Evolutionary conservation across 2,113 vertebrate species (phyloP), one percentile per base, ranked within the genome.

Genomic region (Sinocyclocheilus anshuiensis): DNA sequence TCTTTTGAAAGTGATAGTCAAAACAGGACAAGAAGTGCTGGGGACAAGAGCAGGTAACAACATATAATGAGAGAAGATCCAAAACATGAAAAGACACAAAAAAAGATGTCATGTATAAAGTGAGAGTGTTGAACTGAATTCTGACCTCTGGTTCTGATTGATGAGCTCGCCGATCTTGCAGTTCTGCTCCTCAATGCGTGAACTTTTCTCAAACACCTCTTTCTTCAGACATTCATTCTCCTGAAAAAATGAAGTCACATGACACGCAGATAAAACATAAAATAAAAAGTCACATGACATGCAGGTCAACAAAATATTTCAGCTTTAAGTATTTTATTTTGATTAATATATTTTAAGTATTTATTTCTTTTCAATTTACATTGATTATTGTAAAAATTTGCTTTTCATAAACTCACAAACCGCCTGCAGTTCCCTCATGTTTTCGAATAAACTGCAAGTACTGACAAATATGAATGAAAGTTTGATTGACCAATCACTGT

Each of bases 211-310:
- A 93, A 98, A 97, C 6, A 98, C 92, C 88, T 99, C 98, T 71
- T 98, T 98, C 92, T 99, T 99, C 84, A 99, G 93, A 77, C 96
- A 96, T 91, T 99, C 98, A 7, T 99, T 99, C 92, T 99, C 98
- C 98, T 99, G 90, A 76, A 33, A 36, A 18, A 36, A 77, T 74
- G 36, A 18, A 55, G 53, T 18, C 53, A 6, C 15, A 18, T 53
- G 50, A 53, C 50, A 48, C 12, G 45, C 29, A 33, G 26, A 26
- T 26, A 26, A 26, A 26, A 26, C n/a, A n/a, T n/a, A n/a, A n/a
- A n/a, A n/a, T n/a, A n/a, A n/a, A n/a, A 18, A 55, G 53, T 18
- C 53, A 6, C 15, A 18, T 53, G 50, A 53, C 50, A 48, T 48
- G 45, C 29, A 53, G 50, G 50, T 55, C 53, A 0, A 18, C 53